phyloP scores from a whole-genome alignment of 2,113 vertebrate species.

The Uria lomvia region DNA sequence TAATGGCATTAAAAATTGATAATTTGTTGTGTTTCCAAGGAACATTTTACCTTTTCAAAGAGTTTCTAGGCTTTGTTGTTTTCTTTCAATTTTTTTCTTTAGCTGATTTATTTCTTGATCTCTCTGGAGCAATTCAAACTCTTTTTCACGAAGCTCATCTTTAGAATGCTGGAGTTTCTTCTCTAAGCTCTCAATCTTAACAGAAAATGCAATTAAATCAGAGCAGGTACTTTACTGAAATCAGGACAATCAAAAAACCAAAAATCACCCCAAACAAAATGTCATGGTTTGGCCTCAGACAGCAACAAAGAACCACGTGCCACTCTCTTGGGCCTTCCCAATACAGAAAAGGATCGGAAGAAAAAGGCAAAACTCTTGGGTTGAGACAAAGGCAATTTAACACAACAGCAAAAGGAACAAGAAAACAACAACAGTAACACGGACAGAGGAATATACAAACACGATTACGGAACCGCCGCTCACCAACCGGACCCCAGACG shows the following conservation, averaged over 20 bases:
- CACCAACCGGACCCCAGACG: no score
- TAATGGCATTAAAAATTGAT: background rate
- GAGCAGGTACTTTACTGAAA: background rate
- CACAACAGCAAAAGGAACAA: no score
- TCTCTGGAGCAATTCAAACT: slow-evolving; percentile 74
- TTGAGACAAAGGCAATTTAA: no score
- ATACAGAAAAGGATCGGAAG: no score
- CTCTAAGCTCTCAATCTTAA: slow-evolving; percentile 72
- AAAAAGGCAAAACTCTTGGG: no score
- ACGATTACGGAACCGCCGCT: no score
- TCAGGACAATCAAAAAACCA: background rate
- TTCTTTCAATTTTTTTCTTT: slow-evolving; percentile 73
- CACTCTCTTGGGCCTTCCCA: no score
- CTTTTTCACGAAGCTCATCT: slow-evolving; percentile 74
- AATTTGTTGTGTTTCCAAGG: background rate
- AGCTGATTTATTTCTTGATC: slow-evolving; percentile 75
- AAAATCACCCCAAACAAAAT: background rate
- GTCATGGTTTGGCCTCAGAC: no score
- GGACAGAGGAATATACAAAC: no score
- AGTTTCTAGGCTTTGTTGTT: slow-evolving; percentile 44
- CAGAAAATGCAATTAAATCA: background rate
- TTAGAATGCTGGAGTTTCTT: slow-evolving; percentile 71
- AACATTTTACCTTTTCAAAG: slow-evolving; percentile 70
- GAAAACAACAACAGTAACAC: no score
- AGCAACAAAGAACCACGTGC: no score